Conservation (phyloP, 2,888 invertebrate genomes). For the Lucinisca nassula region DNA sequence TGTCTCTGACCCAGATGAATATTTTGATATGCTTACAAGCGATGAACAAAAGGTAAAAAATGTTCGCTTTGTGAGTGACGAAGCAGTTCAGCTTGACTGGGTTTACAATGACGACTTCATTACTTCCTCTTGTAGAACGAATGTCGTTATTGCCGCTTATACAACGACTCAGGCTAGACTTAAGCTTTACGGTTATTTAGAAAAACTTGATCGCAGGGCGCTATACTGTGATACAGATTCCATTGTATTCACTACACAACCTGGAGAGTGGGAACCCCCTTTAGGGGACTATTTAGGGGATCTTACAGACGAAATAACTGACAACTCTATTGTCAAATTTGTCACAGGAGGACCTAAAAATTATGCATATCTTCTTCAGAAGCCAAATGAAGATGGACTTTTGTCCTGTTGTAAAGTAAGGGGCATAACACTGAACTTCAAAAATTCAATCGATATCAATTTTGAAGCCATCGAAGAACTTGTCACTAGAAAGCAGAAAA, state of each 20-base stretch:
- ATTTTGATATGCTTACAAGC: slow-evolving; percentile 53
- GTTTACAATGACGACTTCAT: slow-evolving; percentile 41
- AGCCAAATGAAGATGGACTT: slow-evolving; percentile 29
- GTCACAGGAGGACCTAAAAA: slow-evolving; percentile 86
- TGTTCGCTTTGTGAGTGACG: slow-evolving; percentile 53
- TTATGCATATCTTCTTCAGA: slow-evolving; percentile 79
- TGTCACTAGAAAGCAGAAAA: slow-evolving; percentile 11
- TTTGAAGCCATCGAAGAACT: slow-evolving; percentile 63
- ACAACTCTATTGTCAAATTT: slow-evolving; percentile 70
- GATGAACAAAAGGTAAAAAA: slow-evolving; percentile 53
- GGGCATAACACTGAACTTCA: slow-evolving; percentile 75
- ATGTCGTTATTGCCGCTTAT: slow-evolving; percentile 27
- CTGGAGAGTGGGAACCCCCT: slow-evolving; percentile 62
- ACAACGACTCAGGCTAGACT: slow-evolving; percentile 63
- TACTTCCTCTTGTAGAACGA: slow-evolving; percentile 47
- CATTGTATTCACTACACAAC: slow-evolving; percentile 37
- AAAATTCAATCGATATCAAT: slow-evolving; percentile 57
- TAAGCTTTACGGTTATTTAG: slow-evolving; percentile 56
- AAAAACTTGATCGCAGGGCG: slow-evolving; percentile 8
- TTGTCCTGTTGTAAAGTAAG: slow-evolving; percentile 75
- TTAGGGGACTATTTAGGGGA: slow-evolving; percentile 84
- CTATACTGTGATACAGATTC: slow-evolving; percentile 61
- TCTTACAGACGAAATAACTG: slow-evolving; percentile 84
- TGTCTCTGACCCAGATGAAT: slow-evolving; percentile 25
- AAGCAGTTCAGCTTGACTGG: slow-evolving; percentile 49